phyloP scores from a whole-genome alignment of 2,888 invertebrate species.

The Antheraea assamensis region DNA sequence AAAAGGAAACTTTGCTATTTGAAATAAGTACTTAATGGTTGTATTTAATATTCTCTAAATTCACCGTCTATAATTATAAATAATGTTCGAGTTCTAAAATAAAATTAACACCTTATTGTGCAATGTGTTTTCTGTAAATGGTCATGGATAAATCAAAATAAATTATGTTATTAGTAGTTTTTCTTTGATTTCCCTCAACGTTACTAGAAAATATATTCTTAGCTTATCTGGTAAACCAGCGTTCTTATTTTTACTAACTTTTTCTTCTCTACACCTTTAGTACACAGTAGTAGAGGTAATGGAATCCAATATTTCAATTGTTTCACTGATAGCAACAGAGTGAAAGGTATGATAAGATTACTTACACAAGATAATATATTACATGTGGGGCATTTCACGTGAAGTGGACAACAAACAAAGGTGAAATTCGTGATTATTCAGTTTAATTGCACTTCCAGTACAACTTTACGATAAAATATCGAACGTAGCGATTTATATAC shows the following conservation, averaged over 20 bases:
- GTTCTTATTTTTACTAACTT: not conserved
- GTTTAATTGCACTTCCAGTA: too few relatives aligned
- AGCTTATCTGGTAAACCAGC: not conserved
- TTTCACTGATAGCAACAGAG: not conserved
- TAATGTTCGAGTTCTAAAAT: not conserved
- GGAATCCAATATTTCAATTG: not conserved
- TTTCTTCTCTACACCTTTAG: not conserved
- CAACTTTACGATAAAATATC: too few relatives aligned
- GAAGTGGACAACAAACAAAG: too few relatives aligned
- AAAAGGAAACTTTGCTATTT: constrained; percentile 54
- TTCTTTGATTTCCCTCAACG: not conserved
- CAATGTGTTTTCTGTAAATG: too few relatives aligned
- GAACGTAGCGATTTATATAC: too few relatives aligned
- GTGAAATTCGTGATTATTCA: too few relatives aligned
- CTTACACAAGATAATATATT: not conserved
- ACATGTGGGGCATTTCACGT: not conserved
- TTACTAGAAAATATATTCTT: not conserved
- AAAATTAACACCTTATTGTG: too few relatives aligned
- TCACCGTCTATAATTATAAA: not conserved
- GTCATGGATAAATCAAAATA: not conserved
- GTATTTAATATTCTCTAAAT: not conserved
- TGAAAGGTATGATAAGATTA: not conserved
- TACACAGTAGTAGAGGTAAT: not conserved
- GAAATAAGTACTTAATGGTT: not conserved
- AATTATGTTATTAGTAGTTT: not conserved